Conservation (phyloP, 2,113 vertebrate species). For the Sialia sialis region DNA sequence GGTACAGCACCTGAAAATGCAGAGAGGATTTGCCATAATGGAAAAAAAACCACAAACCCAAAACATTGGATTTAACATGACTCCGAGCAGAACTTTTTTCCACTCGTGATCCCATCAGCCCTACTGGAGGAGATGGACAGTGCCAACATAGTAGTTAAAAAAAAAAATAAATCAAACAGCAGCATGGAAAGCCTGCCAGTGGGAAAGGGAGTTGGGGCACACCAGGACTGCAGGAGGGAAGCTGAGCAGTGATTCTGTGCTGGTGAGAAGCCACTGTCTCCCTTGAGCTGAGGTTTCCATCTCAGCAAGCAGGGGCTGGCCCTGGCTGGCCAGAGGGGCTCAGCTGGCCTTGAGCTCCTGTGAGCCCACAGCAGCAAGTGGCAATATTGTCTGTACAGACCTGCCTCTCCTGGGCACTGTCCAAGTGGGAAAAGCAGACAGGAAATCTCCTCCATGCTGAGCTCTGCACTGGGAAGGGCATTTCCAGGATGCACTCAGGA, state of each 20-base stretch:
- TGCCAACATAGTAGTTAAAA: neutral
- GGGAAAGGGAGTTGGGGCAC: neutral
- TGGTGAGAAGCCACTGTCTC: neutral
- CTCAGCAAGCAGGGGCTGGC: neutral
- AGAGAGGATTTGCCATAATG: neutral
- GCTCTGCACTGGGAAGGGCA: neutral
- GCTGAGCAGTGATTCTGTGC: neutral
- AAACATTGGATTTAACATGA: neutral
- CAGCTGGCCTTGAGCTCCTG: neutral
- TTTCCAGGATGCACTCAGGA: neutral
- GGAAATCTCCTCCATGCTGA: neutral
- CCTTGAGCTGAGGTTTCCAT: neutral
- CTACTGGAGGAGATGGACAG: neutral
- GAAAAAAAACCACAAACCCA: accelerated
- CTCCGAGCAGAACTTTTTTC: neutral
- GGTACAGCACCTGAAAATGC: neutral
- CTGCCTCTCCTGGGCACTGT: neutral
- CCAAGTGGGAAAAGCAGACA: neutral
- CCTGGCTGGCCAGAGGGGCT: neutral
- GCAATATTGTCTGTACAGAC: neutral
- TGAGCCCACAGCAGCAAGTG: neutral
- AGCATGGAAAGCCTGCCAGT: neutral
- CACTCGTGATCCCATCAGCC: neutral
- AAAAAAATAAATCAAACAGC: neutral
- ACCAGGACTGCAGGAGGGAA: neutral